Evolutionary conservation across 2,888 invertebrate species (phyloP), one percentile per base, ranked within the genome.

Genomic region (Spicauda simplicius): DNA sequence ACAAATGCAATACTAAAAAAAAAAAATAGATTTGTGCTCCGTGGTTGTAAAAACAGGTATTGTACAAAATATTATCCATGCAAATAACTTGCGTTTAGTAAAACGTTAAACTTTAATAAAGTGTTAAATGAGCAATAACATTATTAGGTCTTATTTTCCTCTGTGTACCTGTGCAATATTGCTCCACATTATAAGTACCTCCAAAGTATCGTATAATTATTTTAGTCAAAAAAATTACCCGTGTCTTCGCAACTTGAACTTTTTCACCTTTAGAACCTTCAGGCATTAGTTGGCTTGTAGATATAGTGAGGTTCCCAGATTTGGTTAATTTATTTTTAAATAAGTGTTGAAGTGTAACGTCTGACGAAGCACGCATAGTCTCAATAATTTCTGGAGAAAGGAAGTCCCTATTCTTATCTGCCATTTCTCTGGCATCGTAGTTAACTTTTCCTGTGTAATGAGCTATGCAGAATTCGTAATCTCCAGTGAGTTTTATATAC

Each of bases 371-470:
- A 73, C 98, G 94, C 91, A 98, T 95, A 0, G 96, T 96, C 87
- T 97, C 97, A 68, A 97, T 96, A 92, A 98, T 96, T 91, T 98
- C 98, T 0, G 97, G 97, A 0, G 98, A 97, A 14, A 98, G 93
- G 80, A 98, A 98, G 83, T 98, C 98, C 63, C 97, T 95, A 88
- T 99, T 99, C 85, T 97, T 97, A 77, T 97, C 97, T 30, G 97
- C 94, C 93, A 98, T 97, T 80, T 97, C 96, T 72, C 95, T 94
- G 0, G 96, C 96, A 77, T 97, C 96, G 84, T 99, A 99, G 75
- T 94, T 95, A 14, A 98, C 96, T 88, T 96, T 97, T 18, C 98
- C 98, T n/a, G 98, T 98, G 81, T 97, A 99, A 88, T 99, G 99
- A 25, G 97, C 96, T 25, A 98, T 95, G 33, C 96, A 95, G 78